phyloP scores from a whole-genome alignment of 1,140 invertebrate genomes.

The Mamestra configurata region DNA sequence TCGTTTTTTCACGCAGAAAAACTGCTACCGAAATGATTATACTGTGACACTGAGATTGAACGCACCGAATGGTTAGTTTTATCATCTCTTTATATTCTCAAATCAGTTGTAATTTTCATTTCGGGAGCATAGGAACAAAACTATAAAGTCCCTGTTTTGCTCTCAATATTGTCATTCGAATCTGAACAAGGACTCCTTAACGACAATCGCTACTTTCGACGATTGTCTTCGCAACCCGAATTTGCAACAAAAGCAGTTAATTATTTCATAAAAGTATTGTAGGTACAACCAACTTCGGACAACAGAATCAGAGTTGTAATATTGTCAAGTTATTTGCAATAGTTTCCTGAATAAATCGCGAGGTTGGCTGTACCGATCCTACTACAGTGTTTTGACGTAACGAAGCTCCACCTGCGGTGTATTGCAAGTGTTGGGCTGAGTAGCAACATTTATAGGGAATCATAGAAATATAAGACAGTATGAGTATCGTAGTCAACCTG shows the following conservation, averaged over 20 bases:
- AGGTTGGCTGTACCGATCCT: background rate
- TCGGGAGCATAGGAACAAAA: no score
- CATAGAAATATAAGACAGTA: background rate
- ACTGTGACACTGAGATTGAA: no score
- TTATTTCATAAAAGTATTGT: conserved; percentile 3
- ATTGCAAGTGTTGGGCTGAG: background rate
- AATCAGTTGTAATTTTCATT: no score
- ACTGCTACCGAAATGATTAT: background rate
- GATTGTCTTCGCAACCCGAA: background rate
- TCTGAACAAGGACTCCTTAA: background rate
- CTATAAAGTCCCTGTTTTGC: no score
- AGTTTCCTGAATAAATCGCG: background rate
- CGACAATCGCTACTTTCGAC: no score
- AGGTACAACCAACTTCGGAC: background rate
- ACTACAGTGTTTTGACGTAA: background rate
- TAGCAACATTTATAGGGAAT: background rate
- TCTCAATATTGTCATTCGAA: background rate
- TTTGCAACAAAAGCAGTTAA: background rate
- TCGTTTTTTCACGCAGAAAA: background rate
- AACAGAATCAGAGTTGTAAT: background rate
- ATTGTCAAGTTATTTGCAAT: background rate
- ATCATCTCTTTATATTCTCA: no score
- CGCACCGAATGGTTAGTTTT: no score
- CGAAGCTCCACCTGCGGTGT: background rate
- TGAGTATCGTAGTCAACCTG: background rate